Base-by-base conservation (phyloP, 2,888 invertebrate genomes). In the Lasioglossum oenotherae region DNA sequence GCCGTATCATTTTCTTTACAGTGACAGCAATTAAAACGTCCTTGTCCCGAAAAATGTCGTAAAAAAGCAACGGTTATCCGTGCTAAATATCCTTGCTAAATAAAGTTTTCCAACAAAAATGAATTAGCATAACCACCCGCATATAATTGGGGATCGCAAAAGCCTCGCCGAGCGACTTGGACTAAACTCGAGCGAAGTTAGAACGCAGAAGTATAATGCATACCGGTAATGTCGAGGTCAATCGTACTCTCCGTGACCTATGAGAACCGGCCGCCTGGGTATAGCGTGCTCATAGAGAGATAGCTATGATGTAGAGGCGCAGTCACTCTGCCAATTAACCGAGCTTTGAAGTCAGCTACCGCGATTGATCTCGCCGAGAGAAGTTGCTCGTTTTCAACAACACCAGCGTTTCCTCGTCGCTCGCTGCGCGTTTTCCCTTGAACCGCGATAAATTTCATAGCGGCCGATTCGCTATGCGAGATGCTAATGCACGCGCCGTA, bases 321-420 rank as follows among this genome's bases (percentile, higher is more conserved):
- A 80, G 84, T 85, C 87, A 83, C 85, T 87, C 86, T 87, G 74
- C 86, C 87, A 86, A 88, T 87, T 88, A 90, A 81, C 76, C 74
- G 49, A 87, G 84, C 82, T 87, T 88, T 78, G 49, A 78, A 85
- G 85, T 85, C 85, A 57, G 75, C 64, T 38, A 74, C 81, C 69
- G 71, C 76, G 81, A 87, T 80, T 71, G 87, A 90, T 80, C 84
- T 76, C 78, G 78, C 81, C 35, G 72, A 81, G 72, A 81, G 83
- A 82, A 85, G 82, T 87, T 83, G 72, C 81, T 74, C 82, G 71
- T 86, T 83, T 77, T 73, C 82, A 75, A 82, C 82, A 81, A 87
- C 72, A 71, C 78, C 74, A 1, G 5, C 0, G 1, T 2, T 14
- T 27, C 12, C 60, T 27, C 60, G n/a, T 4, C 27, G 67, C 19